Evolutionary conservation across 2,797 vertebrate genomes (phyloP).

Genomic region (Typhlichthys eigenmanni): DNA sequence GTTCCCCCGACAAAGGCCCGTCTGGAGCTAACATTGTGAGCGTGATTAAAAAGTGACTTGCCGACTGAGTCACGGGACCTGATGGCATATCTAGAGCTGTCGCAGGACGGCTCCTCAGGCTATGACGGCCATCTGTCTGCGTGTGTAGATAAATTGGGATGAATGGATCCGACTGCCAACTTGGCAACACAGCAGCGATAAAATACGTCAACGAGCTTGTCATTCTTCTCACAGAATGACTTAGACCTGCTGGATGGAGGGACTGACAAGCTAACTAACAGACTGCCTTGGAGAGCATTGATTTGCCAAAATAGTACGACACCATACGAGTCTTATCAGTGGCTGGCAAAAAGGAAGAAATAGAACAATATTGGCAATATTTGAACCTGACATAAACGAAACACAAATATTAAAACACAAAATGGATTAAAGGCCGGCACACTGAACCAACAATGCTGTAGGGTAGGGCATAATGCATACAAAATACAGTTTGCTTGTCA

Average conservation of each 20-base stretch:
- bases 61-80: neutral
- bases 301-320: neutral
- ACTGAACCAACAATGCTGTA: neutral
- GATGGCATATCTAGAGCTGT: conserved; percentile 25
- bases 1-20: conserved; percentile 1
- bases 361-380: neutral
- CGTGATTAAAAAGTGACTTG: neutral
- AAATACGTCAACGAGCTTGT: conserved; percentile 66
- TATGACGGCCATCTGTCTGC: conserved; percentile 50
- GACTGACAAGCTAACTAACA: conserved; percentile 7
- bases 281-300: conserved; percentile 19
- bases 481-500: conserved; percentile 26
- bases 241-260: conserved; percentile 48
- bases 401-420: too few relatives aligned
- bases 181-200: conserved; percentile 51
- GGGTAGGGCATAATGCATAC: conserved; percentile 1
- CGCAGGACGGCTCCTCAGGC: conserved; percentile 26
- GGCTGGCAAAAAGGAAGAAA: neutral
- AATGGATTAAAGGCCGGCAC: too few relatives aligned
- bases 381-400: neutral
- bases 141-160: conserved; percentile 40
- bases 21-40: neutral
- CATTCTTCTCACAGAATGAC: conserved; percentile 52
- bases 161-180: conserved; percentile 53
- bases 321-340: neutral